Base-by-base conservation (phyloP, 2,888 invertebrate species). In the Lithophane leautieri region DNA sequence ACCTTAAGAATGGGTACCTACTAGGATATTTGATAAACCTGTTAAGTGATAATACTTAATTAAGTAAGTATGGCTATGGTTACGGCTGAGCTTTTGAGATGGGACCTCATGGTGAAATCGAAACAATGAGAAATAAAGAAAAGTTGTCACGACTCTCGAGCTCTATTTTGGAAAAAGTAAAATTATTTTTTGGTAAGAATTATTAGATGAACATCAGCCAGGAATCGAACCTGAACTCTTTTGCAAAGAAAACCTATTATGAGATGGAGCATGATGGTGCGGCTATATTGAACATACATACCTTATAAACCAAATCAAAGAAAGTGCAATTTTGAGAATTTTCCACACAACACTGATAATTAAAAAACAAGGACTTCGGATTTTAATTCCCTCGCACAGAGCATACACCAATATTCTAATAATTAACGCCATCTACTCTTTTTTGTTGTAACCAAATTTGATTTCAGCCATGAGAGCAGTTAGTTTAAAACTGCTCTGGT, bases 371-470 rank as follows among this genome's bases (percentile, higher is more conserved):
- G 14, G 14, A 44, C 0, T 44, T 47, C 47, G 12, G 16, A 14
- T 47, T 47, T 16, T 14, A 44, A 14, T 16, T 47, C 47, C 14
- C 14, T 4, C 44, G 47, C 4, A 47, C 50, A 16, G 12, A 50
- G 50, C 7, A 28, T 34, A 14, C 7, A 19, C 14, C 9, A 40
- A 22, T 42, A 42, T 66, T 56, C 3, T 42, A 60, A 34, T 62
- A 60, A 34, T 62, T 0, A 61, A 54, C 72, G 73, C 69, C 71
- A 81, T 76, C 79, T 78, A 73, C 22, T 54, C 22, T 28, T 34
- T 1, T 9, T 12, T 12, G 1, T 1, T 40, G 1, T 52, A 14
- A 82, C 70, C 65, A 60, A 47, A 52, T 44, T 14, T 44, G 0
- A 6, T 14, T n/a, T 42, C 14, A 34, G 12, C 19, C 1, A 40